Evolutionary conservation across 2,113 vertebrate genomes (phyloP).

Genomic region (Pedetes capensis): DNA sequence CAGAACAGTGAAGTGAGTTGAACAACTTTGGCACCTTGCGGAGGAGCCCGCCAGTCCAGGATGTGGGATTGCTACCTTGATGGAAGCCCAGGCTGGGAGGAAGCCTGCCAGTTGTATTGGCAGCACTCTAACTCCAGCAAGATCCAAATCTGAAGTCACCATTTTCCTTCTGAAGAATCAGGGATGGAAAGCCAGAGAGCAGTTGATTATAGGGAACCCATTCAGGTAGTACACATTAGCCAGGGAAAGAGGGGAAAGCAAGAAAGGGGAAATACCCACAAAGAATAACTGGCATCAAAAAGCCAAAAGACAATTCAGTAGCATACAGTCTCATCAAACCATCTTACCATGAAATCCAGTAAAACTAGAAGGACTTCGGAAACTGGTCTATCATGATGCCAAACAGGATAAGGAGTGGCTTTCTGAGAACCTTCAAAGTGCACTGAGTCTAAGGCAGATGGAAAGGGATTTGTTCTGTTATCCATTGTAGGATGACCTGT

Average conservation of each 20-base stretch:
- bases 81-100: slow-evolving; percentile 43
- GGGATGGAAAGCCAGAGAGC: slow-evolving; percentile 22
- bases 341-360: not conserved
- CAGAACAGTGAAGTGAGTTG: slow-evolving; percentile 44
- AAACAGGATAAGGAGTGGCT: not conserved
- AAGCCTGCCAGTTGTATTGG: slow-evolving; percentile 53
- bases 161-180: slow-evolving; percentile 58
- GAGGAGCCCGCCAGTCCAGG: slow-evolving; percentile 3
- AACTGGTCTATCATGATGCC: not conserved
- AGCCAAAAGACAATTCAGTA: not conserved
- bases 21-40: slow-evolving; percentile 48
- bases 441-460: not conserved
- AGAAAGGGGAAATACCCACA: not conserved
- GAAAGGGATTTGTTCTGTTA: not conserved
- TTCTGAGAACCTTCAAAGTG: not conserved
- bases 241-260: not conserved
- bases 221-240: slow-evolving; percentile 13
- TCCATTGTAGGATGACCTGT: not conserved
- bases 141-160: slow-evolving; percentile 71
- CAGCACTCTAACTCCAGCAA: not conserved
- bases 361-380: not conserved
- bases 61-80: slow-evolving; percentile 60
- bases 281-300: not conserved
- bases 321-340: not conserved
- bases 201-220: slow-evolving; percentile 52